Percentiles rank a stretch among this genome's conserved stretches.
Conservation (phyloP, 1,140 invertebrate genomes). For the Megalonaias nervosa region DNA sequence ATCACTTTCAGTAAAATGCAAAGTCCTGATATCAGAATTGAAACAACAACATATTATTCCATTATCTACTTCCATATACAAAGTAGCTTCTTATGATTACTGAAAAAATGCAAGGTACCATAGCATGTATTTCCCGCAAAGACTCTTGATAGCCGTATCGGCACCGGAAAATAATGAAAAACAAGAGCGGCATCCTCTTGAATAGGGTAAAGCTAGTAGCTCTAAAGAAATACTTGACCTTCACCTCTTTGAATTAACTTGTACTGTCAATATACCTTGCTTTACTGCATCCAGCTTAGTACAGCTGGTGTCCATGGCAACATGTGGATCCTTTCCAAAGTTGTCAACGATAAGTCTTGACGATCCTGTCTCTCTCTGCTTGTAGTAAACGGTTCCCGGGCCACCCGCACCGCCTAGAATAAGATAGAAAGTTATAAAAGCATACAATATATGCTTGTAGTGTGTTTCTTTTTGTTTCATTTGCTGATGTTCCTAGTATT, state of each 20-base stretch:
- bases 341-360: conserved; percentile 24
- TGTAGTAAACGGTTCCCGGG: conserved; percentile 21
- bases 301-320: conserved; percentile 14
- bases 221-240: not conserved
- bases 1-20: too few relatives aligned
- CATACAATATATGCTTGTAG: not conserved
- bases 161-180: too few relatives aligned
- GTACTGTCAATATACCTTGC: conserved; percentile 12
- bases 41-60: too few relatives aligned
- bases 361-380: not conserved
- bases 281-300: conserved; percentile 5
- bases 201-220: not conserved
- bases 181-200: too few relatives aligned
- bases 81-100: too few relatives aligned
- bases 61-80: too few relatives aligned
- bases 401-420: conserved; percentile 26
- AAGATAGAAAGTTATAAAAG: not conserved
- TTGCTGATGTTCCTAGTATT: not conserved
- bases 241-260: not conserved
- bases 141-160: too few relatives aligned
- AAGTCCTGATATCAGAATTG: too few relatives aligned
- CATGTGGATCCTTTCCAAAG: conserved; percentile 19
- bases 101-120: too few relatives aligned
- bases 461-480: not conserved
- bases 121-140: too few relatives aligned